These are phyloP conservation scores for Chionomys nivalis DNA, from an alignment of 2,113 vertebrate species.

Conservation along the genomic window DNA sequence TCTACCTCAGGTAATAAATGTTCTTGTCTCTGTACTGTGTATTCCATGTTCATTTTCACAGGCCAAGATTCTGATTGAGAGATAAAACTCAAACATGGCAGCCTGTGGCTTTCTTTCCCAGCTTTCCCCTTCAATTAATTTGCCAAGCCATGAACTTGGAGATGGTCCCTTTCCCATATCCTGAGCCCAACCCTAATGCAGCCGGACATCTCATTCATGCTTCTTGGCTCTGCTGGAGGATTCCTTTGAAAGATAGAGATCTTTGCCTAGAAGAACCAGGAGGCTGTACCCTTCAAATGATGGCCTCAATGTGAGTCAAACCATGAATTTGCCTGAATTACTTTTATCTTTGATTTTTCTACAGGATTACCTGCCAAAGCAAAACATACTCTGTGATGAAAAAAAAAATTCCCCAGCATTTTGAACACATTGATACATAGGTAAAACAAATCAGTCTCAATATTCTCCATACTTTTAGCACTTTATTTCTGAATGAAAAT, in stretches of 20 bases:
- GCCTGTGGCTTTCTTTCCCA: background rate
- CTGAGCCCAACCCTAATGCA: background rate
- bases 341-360: slow-evolving; percentile 8
- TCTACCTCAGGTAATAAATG: background rate
- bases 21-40: background rate
- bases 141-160: background rate
- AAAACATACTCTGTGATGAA: background rate
- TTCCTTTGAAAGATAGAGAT: background rate
- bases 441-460: slow-evolving; percentile 47
- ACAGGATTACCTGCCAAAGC: background rate
- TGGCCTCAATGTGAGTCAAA: background rate
- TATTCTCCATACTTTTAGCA: slow-evolving; percentile 41
- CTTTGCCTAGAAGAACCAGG: background rate
- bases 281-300: background rate
- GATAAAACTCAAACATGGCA: background rate
- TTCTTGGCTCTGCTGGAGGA: fast-evolving
- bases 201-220: background rate
- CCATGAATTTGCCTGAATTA: background rate
- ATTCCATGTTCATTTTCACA: background rate
- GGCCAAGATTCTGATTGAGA: background rate
- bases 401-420: slow-evolving; percentile 10
- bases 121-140: background rate
- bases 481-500: slow-evolving; percentile 70
- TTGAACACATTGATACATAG: background rate
- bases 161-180: background rate